Evolutionary conservation across 2,888 invertebrate genomes (phyloP).

Genomic region (Yponomeuta cagnagella): DNA sequence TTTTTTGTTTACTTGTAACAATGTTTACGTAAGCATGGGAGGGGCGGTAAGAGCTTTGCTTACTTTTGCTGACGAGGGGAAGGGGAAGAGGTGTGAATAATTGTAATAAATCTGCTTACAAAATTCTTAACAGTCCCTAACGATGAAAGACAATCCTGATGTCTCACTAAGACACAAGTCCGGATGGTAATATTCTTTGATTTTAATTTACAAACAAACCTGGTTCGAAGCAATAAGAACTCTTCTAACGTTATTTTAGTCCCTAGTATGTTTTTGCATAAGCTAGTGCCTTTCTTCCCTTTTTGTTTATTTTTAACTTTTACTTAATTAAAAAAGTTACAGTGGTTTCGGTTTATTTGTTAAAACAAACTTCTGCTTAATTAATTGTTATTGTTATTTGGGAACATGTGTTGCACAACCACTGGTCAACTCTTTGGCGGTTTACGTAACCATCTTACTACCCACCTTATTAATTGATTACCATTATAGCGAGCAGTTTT

Average conservation of each 20-base stretch:
- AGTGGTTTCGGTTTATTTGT: not conserved
- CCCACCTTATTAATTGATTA: not conserved
- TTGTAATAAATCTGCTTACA: too few relatives aligned
- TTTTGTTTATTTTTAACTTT: not conserved
- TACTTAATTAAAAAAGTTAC: not conserved
- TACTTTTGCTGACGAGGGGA: too few relatives aligned
- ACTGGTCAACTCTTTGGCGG: not conserved
- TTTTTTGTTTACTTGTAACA: too few relatives aligned
- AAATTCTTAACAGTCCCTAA: too few relatives aligned
- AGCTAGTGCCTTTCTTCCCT: not conserved
- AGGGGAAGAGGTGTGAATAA: too few relatives aligned
- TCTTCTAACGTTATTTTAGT: not conserved
- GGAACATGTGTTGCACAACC: not conserved
- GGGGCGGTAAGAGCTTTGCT: too few relatives aligned
- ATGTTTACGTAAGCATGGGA: too few relatives aligned
- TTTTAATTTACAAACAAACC: too few relatives aligned
- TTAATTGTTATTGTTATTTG: not conserved
- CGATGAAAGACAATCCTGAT: too few relatives aligned
- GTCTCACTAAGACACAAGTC: too few relatives aligned
- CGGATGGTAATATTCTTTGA: too few relatives aligned
- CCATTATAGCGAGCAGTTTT: not conserved
- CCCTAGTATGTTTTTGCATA: not conserved
- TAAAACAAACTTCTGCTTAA: not conserved
- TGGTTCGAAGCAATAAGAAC: not conserved
- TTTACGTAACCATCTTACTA: not conserved